Base-by-base conservation (phyloP, 2,113 vertebrate genomes). In the Phaetusa simplex region DNA sequence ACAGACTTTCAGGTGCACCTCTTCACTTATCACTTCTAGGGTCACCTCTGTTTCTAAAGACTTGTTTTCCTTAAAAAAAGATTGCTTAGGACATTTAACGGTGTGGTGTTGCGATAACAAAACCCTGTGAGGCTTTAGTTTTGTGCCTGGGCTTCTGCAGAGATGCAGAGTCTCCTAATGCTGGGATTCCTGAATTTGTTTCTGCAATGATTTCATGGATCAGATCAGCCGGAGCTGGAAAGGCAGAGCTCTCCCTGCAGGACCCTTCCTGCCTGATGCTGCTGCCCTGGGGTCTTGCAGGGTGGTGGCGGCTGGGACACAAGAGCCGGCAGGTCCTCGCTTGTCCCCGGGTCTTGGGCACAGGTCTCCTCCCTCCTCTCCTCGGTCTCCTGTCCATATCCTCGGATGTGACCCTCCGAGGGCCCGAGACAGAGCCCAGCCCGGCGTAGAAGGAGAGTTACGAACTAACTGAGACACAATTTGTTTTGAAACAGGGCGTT, bases 21-120 rank as follows among this genome's bases (percentile, higher is more conserved):
- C 96, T 96, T 96, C 90, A 92, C 98, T 98, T 98, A 98, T 98
- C 98, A 82, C 97, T 86, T 79, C 94, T 70, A 20, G 96, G 97
- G 98, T 98, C 98, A 98, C 98, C 98, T 98, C 98, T 98, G 98
- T 95, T 98, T 98, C 95, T 71, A 98, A 97, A 98, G 97, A 97
- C 98, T 97, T 97, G 96, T 98, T 98, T 98, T 97, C 95, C 97
- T 97, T 96, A 97, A 94, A 94, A 95, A 98, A 97, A 97, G 96
- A 98, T 96, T 95, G 95, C 96, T 96, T 87, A 96, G 97, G 95
- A 97, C 82, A 61, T 96, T 97, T 95, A 97, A 96, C 92, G 50
- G 40, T 96, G 90, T 90, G 93, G 91, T 78, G 47, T 58, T 86
- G 88, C 56, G 96, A 97, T 96, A 95, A 95, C 86, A 86, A 66